Conservation (phyloP, 2,797 vertebrate genomes). For the Oryzias dopingdopingensis region DNA sequence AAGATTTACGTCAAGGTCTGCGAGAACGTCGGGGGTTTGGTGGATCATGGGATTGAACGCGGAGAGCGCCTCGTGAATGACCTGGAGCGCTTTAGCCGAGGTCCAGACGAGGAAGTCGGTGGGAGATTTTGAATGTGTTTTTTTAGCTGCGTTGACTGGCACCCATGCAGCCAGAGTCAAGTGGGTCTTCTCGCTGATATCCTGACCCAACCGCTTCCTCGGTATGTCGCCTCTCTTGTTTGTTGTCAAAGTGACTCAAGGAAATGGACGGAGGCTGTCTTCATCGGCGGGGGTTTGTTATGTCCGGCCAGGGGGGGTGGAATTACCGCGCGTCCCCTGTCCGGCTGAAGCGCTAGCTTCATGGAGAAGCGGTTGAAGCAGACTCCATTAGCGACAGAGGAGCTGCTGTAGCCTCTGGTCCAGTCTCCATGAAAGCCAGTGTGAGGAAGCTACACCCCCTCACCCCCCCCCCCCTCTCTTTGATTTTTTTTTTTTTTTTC, state of each 20-base stretch:
- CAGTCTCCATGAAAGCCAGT: conserved; percentile 74
- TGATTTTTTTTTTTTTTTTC: not conserved
- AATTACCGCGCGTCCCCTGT: conserved; percentile 28
- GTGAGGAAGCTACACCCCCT: conserved; percentile 49
- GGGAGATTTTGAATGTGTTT: conserved; percentile 57
- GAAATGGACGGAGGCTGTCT: conserved; percentile 65
- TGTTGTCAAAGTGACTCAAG: conserved; percentile 76
- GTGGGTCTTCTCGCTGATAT: conserved; percentile 69
- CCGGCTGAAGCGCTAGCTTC: conserved; percentile 74
- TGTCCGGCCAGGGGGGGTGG: conserved; percentile 34
- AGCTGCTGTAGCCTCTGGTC: conserved; percentile 87
- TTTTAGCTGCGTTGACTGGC: conserved; percentile 58
- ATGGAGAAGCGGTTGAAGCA: conserved; percentile 91
- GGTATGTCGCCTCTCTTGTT: conserved; percentile 64
- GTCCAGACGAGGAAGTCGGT: conserved; percentile 75
- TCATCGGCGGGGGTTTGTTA: not conserved
- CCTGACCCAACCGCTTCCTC: conserved; percentile 55
- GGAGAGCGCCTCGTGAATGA: conserved; percentile 79
- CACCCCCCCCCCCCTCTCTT: conserved; percentile 10
- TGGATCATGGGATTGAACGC: conserved; percentile 75
- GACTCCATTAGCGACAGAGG: conserved; percentile 93
- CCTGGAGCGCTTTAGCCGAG: conserved; percentile 74
- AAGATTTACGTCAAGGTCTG: conserved; percentile 73
- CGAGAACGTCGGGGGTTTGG: conserved; percentile 73
- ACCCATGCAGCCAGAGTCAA: conserved; percentile 73